Evolutionary conservation across 2,888 invertebrate genomes (phyloP), one percentile per base, ranked within the genome.

Genomic region (Nematopogon swammerdamellus): DNA sequence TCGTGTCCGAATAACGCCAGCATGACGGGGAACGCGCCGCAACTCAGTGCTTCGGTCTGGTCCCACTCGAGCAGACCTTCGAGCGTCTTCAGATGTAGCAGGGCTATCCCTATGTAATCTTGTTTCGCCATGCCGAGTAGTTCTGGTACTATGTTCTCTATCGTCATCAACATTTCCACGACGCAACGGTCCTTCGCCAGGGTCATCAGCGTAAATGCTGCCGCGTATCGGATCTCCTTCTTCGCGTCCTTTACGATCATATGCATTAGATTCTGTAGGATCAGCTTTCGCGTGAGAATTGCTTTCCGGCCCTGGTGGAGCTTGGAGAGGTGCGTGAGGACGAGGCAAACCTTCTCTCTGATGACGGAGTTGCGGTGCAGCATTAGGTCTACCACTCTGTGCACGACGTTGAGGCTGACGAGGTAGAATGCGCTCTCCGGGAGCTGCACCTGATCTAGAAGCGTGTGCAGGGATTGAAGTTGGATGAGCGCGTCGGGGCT

Each of bases 361-460:
- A 73, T 59, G 11, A 76, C 59, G 0, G 75, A 72, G 19, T 75
- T 60, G 1, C 58, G 57, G 46, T 67, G 56, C 18, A 56, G 53
- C 64, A 76, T 70, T 19, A 77, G 56, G 44, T 75, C 71, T 17
- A 70, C 63, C 2, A 79, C 60, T 1, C 77, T 68, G 52, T 70
- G 70, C 0, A 70, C 68, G 1, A 76, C 56, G 50, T 74, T 63
- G 2, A 67, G 55, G 1, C 70, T 57, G 44, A 77, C 64, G 2
- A 79, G 62, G 51, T 67, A 72, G 51, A 68, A 58, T 0, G 76
- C 71, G 53, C 59, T 65, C 56, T 77, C 75, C 49, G 76, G 61
- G 59, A 71, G 70, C 61, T 70, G 68, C 8, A 76, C 68, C 68
- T 71, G 67, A 56, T 75, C 71, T 47, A 73, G 54, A n/a, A 79